Conservation (phyloP, 1,140 invertebrate species). For the Polyergus mexicanus region DNA sequence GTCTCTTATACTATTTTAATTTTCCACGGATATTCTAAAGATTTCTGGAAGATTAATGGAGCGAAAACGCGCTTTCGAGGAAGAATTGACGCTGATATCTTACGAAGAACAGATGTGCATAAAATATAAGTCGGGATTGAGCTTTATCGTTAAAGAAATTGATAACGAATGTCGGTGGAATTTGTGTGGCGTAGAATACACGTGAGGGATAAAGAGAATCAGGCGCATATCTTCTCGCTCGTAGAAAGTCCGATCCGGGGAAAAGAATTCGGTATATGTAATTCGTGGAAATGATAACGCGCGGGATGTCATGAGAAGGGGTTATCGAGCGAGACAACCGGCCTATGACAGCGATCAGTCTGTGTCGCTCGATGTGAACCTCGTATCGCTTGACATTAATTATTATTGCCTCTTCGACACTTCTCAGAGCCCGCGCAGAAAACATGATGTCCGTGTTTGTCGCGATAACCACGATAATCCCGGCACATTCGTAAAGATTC, state of each 20-base stretch:
- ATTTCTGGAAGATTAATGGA: neutral
- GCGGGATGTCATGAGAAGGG: constrained; percentile 83
- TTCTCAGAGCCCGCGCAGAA: constrained; percentile 76
- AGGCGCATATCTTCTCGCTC: constrained; percentile 4
- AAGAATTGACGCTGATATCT: constrained; percentile 10
- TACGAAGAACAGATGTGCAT: constrained; percentile 19
- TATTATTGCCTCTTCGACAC: constrained; percentile 86
- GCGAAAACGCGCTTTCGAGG: neutral
- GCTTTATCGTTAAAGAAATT: constrained; percentile 23
- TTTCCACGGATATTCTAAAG: neutral
- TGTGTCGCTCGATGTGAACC: constrained; percentile 82
- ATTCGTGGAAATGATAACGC: constrained; percentile 82
- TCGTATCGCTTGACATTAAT: constrained; percentile 85
- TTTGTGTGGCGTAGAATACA: constrained; percentile 17
- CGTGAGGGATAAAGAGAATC: constrained; percentile 39
- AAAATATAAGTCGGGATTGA: neutral
- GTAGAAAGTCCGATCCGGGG: constrained; percentile 43
- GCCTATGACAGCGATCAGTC: constrained; percentile 87
- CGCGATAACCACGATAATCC: constrained; percentile 65
- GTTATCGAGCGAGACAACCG: constrained; percentile 84
- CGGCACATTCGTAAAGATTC: neutral
- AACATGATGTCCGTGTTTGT: constrained; percentile 77
- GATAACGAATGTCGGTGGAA: constrained; percentile 43
- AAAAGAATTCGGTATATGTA: constrained; percentile 70
- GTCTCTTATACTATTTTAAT: neutral